These are phyloP conservation scores for Stegodyphus dumicola DNA, from an alignment of 1,140 invertebrate species.

Conservation along the genomic window DNA sequence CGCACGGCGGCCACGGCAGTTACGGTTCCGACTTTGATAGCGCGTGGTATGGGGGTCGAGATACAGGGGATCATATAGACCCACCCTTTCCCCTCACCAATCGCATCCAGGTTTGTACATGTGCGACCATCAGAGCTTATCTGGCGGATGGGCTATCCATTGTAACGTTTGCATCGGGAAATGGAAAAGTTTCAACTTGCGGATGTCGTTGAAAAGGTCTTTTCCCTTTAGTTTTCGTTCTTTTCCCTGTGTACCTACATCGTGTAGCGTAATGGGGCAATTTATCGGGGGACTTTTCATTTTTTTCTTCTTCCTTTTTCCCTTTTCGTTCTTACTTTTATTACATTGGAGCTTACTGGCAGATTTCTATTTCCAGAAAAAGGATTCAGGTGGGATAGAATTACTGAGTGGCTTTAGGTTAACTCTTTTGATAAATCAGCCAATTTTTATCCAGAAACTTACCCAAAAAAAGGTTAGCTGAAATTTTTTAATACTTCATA, in stretches of 20 bases:
- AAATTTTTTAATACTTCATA: too few species aligned
- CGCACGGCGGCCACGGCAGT: neutral
- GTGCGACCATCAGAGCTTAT: constrained; percentile 54
- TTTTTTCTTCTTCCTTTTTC: neutral
- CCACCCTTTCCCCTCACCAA: neutral
- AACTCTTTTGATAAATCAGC: too few species aligned
- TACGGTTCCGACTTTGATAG: constrained; percentile 36
- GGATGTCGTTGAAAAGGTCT: constrained; percentile 34
- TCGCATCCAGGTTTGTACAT: constrained; percentile 33
- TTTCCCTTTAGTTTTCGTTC: constrained; percentile 2
- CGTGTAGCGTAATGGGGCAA: constrained; percentile 27
- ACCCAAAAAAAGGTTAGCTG: too few species aligned
- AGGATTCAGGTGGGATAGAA: too few species aligned
- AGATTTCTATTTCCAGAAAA: too few species aligned
- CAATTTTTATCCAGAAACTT: too few species aligned
- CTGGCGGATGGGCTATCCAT: constrained; percentile 40
- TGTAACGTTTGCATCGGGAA: constrained; percentile 31
- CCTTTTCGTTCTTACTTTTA: neutral
- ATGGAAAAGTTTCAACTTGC: constrained; percentile 19
- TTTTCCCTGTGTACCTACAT: constrained; percentile 26
- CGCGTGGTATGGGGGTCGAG: constrained; percentile 54
- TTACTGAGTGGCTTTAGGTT: too few species aligned
- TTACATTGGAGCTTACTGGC: too few species aligned
- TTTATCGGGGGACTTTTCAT: constrained; percentile 26
- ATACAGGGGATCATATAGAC: neutral